Conservation (phyloP, 2,888 invertebrate genomes). For the Meghimatium bilineatum region DNA sequence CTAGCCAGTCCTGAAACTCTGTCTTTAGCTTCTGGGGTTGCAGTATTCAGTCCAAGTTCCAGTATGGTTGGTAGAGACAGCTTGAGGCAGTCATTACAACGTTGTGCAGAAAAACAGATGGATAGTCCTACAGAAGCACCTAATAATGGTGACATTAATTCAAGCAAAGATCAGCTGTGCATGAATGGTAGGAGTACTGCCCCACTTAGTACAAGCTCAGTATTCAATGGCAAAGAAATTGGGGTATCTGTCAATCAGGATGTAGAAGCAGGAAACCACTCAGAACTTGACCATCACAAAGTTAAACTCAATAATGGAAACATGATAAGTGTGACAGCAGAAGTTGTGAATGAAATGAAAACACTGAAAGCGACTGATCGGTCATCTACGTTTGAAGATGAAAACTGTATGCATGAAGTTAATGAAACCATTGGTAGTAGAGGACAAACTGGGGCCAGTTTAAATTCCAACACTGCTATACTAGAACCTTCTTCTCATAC, state of each 20-base stretch:
- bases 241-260: neutral
- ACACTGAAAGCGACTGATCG: slow-evolving; percentile 5
- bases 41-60: slow-evolving; percentile 69
- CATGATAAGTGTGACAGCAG: slow-evolving; percentile 46
- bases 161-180: slow-evolving; percentile 19
- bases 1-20: slow-evolving; percentile 89
- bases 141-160: slow-evolving; percentile 3
- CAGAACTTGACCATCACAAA: slow-evolving; percentile 19
- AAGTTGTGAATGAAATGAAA: slow-evolving; percentile 48
- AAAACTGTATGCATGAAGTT: neutral
- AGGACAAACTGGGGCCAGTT: neutral
- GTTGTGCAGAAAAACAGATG: slow-evolving; percentile 51
- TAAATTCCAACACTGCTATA: slow-evolving; percentile 20
- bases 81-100: slow-evolving; percentile 53
- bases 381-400: neutral
- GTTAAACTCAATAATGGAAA: slow-evolving; percentile 39
- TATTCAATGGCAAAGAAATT: neutral
- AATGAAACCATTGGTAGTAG: neutral
- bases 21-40: slow-evolving; percentile 87
- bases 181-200: neutral
- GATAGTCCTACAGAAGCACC: slow-evolving; percentile 42
- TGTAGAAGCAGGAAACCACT: slow-evolving; percentile 19
- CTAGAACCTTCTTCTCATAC: slow-evolving; percentile 44
- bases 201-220: neutral
- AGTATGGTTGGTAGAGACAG: slow-evolving; percentile 55